Conservation (phyloP, 2,888 invertebrate species). For the Melieria crassipennis region DNA sequence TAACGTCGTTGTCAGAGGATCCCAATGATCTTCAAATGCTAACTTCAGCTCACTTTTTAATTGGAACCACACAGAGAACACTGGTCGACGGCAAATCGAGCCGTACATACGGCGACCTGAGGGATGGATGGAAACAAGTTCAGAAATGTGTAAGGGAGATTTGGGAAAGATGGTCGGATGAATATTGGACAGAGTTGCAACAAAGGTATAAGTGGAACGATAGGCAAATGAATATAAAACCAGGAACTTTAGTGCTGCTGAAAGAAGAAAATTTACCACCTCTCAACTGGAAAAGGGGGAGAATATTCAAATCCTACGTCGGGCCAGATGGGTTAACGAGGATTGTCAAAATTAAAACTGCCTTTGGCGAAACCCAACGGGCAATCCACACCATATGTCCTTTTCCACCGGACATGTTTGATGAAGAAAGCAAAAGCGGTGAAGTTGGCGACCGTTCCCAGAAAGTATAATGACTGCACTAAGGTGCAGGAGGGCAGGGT, state of each 20-base stretch:
- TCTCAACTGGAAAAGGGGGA: conserved; percentile 32
- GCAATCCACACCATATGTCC: no score
- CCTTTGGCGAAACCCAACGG: no score
- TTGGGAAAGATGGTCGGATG: conserved; percentile 23
- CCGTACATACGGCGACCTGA: conserved; percentile 24
- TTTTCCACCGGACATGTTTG: no score
- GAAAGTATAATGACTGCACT: no score
- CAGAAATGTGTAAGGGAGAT: conserved; percentile 13
- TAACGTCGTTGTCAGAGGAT: conserved; percentile 28
- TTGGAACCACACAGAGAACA: conserved; percentile 22
- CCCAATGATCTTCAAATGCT: conserved; percentile 28
- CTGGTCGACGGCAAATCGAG: conserved; percentile 17
- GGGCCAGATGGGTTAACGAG: conserved; percentile 31
- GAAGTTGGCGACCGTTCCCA: no score
- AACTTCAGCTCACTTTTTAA: conserved; percentile 26
- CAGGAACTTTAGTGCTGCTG: conserved; percentile 20
- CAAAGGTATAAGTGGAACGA: conserved; percentile 24
- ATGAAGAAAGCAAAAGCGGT: no score
- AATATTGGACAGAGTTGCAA: conserved; percentile 32
- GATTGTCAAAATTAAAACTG: conserved; percentile 35
- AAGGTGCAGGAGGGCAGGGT: no score
- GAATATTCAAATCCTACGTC: conserved; percentile 27
- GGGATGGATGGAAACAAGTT: conserved; percentile 28
- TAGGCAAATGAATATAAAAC: conserved; percentile 11
- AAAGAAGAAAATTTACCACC: conserved; percentile 33